Base-by-base conservation (phyloP, 2,888 invertebrate genomes). In the Standfussiana lucernea region DNA sequence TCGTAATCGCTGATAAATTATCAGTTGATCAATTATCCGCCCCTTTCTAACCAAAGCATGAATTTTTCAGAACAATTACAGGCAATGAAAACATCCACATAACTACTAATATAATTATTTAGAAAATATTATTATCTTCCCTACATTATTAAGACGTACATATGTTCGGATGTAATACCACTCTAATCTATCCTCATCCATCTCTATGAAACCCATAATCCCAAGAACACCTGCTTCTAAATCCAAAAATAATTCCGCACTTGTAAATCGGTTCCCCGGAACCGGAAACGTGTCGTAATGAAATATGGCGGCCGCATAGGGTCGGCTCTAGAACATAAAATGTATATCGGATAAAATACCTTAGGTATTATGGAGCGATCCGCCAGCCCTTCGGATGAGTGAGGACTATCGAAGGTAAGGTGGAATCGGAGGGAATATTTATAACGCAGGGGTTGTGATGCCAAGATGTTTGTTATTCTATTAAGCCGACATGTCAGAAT, bases 271-370 rank as follows among this genome's bases (percentile, higher is more conserved):
- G 84, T 76, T 77, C 72, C 64, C 59, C 82, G 86, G 79, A 78
- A 78, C 59, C 59, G 88, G 82, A 82, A 84, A 82, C 76, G 86
- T 75, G 82, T 75, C 67, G 88, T 79, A 84, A 86, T 86, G 88
- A 86, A 88, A 86, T 86, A 86, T 86, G 76, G 87, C 88, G 45
- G 77, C 76, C 83, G 70, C 69, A 68, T 66, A 70, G 75, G 73
- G 71, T 73, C 65, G 72, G 74, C 66, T 72, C 76, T 83, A 82
- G 74, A 86, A 88, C 77, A 86, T 86, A 77, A 77, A 79, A 84
- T 75, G 69, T 84, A 80, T 82, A 88, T 86, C 75, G 35, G 80
- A 81, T 83, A 75, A 79, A 80, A 77, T 80, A 83, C 70, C 75
- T 71, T 40, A 71, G 79, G 82, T 79, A 77, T 81, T 86, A 85